These are phyloP conservation scores for Loriculus beryllinus DNA, from an alignment of 2,797 vertebrate genomes.

Conservation along the genomic window DNA sequence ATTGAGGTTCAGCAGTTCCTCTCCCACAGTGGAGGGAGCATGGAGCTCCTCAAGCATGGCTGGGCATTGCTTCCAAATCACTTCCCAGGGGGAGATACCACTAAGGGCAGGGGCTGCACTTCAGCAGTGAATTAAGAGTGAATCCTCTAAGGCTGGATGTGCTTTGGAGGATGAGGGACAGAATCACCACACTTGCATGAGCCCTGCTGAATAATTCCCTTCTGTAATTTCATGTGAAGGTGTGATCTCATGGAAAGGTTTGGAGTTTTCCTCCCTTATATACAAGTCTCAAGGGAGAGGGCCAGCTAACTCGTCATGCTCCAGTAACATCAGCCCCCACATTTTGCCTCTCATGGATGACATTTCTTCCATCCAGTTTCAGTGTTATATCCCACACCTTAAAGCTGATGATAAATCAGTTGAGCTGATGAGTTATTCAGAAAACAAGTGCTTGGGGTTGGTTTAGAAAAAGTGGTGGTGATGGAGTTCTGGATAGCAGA, in stretches of 20 bases:
- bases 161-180: not conserved
- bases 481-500: not conserved
- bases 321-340: not conserved
- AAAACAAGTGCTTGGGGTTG: not conserved
- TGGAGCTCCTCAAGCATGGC: not conserved
- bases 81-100: not conserved
- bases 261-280: not conserved
- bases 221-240: not conserved
- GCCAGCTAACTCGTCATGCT: not conserved
- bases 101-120: not conserved
- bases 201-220: not conserved
- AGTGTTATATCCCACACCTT: not conserved
- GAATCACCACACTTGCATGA: accelerated
- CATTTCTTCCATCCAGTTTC: not conserved
- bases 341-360: not conserved
- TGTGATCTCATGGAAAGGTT: not conserved
- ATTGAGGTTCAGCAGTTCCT: not conserved
- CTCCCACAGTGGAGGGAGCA: not conserved
- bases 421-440: not conserved
- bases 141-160: not conserved
- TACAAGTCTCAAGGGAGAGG: not conserved
- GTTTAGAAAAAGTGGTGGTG: not conserved
- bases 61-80: accelerated
- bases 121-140: not conserved
- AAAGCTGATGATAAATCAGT: not conserved